Percentiles rank a stretch among this genome's conserved stretches.
phyloP scores from a whole-genome alignment of 1,140 invertebrate species.

The Eumeta japonica region DNA sequence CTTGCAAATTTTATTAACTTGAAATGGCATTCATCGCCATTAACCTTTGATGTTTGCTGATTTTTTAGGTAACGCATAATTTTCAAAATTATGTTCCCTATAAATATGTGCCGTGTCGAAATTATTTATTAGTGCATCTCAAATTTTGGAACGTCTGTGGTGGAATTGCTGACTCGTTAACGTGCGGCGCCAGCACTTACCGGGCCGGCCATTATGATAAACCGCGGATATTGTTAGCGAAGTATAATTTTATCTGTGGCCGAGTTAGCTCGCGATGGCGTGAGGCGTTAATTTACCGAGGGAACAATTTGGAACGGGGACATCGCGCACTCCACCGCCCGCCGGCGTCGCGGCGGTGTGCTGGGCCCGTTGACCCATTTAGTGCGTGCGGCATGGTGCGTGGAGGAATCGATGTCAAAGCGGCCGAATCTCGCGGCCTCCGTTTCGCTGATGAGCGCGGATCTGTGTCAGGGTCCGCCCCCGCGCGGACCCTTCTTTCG shows the following conservation, averaged over 20 bases:
- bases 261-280: slow-evolving; percentile 24
- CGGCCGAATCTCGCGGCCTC: slow-evolving; percentile 46
- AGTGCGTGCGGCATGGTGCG: slow-evolving; percentile 35
- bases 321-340: slow-evolving; percentile 25
- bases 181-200: no score
- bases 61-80: no score
- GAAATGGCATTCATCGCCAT: no score
- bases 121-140: no score
- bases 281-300: slow-evolving; percentile 34
- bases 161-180: no score
- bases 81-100: no score
- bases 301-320: slow-evolving; percentile 40
- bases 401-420: slow-evolving; percentile 40
- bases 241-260: slow-evolving; percentile 19
- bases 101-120: no score
- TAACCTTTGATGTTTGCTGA: no score
- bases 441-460: slow-evolving; percentile 39
- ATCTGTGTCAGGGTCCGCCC: slow-evolving; percentile 54
- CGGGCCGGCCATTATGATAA: no score
- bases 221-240: no score
- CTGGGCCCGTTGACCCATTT: slow-evolving; percentile 49
- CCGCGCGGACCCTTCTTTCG: slow-evolving; percentile 36
- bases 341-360: slow-evolving; percentile 21
- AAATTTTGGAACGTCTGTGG: slow-evolving; percentile 2
- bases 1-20: no score